Evolutionary conservation across 1,140 invertebrate species (phyloP), one percentile per base, ranked within the genome.

Genomic region (Zaprionus capensis): DNA sequence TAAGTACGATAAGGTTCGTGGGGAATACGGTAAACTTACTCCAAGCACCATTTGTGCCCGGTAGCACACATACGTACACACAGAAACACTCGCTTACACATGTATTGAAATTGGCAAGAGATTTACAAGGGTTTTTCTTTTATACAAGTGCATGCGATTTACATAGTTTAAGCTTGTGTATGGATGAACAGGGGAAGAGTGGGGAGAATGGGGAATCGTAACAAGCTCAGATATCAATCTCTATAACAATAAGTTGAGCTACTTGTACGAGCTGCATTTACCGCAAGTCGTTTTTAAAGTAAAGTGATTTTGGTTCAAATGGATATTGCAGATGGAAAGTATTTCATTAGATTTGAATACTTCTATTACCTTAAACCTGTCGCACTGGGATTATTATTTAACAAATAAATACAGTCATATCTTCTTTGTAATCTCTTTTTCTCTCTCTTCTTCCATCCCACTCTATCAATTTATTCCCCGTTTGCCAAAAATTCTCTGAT

Each of bases 91-190:
- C 22, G 2, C 22, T 46, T 53, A 34, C 56, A 59, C 5, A 36
- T 61, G 46, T 57, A 57, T 44, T 46, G 46, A n/a, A 68, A 59
- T 59, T 49, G 55, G 26, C 28, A 58, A 36, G 56, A 36, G 41
- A 49, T 36, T 72, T 36, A 17, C 68, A 49, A n/a, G 53, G 58
- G 49, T 15, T 41, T 55, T 31, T 11, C 41, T 46, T 41, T 31
- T 17, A 22, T 14, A n/a, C 58, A 71, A 56, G 26, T 44, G 36
- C 28, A 17, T 66, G 63, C 24, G 46, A 68, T 68, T 73, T 73
- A 56, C 71, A 73, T 73, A 46, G 24, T 28, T 68, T 46, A 28
- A 51, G 44, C 63, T 61, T 38, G 34, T 55, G 49, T 41, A 2
- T 34, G 9, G 3, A 34, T 11, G 31, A 34, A 7, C 9, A 11